Percentiles rank a stretch among this genome's conserved stretches.
phyloP scores from a whole-genome alignment of 2,888 invertebrate species.

The Synanthedon formicaeformis region DNA sequence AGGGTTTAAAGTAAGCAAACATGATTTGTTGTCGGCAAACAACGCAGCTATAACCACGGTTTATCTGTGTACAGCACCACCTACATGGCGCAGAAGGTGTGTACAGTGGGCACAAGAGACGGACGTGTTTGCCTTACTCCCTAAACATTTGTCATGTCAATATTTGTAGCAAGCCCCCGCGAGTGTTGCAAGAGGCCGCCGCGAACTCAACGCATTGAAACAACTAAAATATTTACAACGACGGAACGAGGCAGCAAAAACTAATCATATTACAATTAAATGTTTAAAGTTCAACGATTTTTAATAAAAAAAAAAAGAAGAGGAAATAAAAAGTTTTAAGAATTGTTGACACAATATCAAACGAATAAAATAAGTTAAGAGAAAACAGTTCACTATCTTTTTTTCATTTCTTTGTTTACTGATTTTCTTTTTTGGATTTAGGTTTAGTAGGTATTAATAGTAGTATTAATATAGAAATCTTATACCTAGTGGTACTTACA shows the following conservation, averaged over 20 bases:
- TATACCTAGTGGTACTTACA: no score
- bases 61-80: slow-evolving; percentile 37
- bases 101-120: slow-evolving; percentile 39
- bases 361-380: no score
- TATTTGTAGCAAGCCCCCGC: slow-evolving; percentile 50
- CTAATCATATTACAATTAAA: no score
- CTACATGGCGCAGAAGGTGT: slow-evolving; percentile 25
- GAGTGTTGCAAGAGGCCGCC: slow-evolving; percentile 42
- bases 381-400: no score
- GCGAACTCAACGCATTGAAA: slow-evolving; percentile 1
- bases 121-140: slow-evolving; percentile 47
- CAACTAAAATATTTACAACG: neutral
- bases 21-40: slow-evolving; percentile 59
- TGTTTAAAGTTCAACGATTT: no score
- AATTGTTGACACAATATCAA: no score
- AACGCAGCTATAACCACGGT: slow-evolving; percentile 26
- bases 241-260: slow-evolving; percentile 5
- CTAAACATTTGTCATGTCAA: slow-evolving; percentile 59
- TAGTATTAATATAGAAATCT: no score
- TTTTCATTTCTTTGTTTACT: no score
- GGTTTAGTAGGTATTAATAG: no score
- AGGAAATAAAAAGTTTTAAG: no score
- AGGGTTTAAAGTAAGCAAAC: slow-evolving; percentile 53
- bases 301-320: no score
- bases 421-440: no score